Base-by-base conservation (phyloP, 2,888 invertebrate genomes). In the Melitaea athalia region DNA sequence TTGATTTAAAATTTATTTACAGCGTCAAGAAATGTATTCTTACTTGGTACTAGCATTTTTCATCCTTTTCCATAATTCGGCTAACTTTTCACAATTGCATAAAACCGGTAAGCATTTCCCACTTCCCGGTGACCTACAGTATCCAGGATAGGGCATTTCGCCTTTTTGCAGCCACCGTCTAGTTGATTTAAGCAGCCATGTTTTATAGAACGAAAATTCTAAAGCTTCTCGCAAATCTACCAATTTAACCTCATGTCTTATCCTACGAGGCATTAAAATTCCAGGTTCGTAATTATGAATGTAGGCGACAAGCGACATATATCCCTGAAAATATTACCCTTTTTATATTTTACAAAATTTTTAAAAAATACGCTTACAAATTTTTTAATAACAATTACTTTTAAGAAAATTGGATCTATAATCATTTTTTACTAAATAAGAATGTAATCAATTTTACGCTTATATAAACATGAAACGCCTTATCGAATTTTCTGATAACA, bases 131-230 rank as follows among this genome's bases (percentile, higher is more conserved):
- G 84, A 79, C 38, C 91, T 78, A 62, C 92, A 92, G 72, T 91
- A 92, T 0, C 92, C 92, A 1, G 92, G 92, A 64, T 81, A 92
- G 0, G 92, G 92, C 0, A 81, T 76, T 77, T 91, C 91, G 3
- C 80, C 79, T 14, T 65, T 74, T 45, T 79, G 85, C 5, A 91
- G 70, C 87, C 87, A 90, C 74, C 87, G 76, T 64, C 92, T 81
- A 3, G 80, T 76, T 45, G 70, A 63, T 63, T 71, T 68, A 7
- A 75, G 50, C 3, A 71, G 50, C 67, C 75, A 59, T 24, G 70
- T 62, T 11, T 74, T 70, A 33, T 68, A 69, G 3, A 55, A 43
- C 10, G 64, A 15, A 11, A 69, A 55, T 45, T 78, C 76, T 55
- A 80, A 71, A 8, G 75, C 14, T n/a, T 76, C 65, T 12, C 67